These are phyloP conservation scores for Vulpes ferrilata DNA, from an alignment of 2,113 vertebrate species.

Conservation along the genomic window DNA sequence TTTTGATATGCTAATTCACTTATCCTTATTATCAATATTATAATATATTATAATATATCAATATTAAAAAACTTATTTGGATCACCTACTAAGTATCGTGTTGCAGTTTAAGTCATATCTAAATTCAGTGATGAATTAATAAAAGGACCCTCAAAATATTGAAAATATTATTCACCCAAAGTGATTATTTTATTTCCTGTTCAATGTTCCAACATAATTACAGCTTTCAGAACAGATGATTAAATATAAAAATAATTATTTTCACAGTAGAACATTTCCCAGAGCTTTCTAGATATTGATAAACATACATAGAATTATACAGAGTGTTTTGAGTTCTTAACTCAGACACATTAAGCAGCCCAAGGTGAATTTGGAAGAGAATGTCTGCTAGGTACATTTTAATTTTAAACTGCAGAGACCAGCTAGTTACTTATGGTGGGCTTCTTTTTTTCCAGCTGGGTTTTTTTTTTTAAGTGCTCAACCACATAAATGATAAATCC, in stretches of 20 bases:
- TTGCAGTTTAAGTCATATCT: conserved; percentile 3
- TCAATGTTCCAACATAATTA: conserved; percentile 51
- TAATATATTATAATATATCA: background rate
- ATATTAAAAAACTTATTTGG: conserved; percentile 2
- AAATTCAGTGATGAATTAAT: conserved; percentile 43
- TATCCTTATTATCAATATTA: background rate
- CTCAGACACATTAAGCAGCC: background rate
- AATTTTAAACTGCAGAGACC: background rate
- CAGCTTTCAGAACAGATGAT: conserved; percentile 54
- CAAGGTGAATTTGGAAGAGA: background rate
- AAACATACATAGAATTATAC: background rate
- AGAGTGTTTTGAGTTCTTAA: background rate
- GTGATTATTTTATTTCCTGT: conserved; percentile 52
- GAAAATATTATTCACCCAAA: conserved; percentile 40
- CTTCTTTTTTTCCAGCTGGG: background rate
- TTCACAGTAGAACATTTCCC: conserved; percentile 44
- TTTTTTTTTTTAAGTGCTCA: background rate
- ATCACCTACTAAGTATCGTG: background rate
- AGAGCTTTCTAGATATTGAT: conserved; percentile 43
- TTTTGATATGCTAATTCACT: background rate
- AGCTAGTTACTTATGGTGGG: background rate
- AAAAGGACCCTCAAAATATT: conserved; percentile 57
- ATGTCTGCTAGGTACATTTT: background rate
- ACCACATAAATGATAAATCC: background rate
- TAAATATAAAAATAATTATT: conserved; percentile 62